phyloP scores from a whole-genome alignment of 2,888 invertebrate species.

The Automeris io region DNA sequence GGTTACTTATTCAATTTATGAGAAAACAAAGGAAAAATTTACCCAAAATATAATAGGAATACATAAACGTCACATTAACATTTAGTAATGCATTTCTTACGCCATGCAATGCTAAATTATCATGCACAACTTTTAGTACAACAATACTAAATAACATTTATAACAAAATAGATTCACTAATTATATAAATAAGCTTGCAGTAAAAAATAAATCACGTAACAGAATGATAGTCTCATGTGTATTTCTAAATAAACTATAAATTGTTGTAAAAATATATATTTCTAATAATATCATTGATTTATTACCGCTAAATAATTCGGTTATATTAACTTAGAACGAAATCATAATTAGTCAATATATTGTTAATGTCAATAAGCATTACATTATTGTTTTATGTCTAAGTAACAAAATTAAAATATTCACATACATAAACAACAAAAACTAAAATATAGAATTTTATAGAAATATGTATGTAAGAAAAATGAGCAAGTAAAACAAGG shows the following conservation, averaged over 20 bases:
- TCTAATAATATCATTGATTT: background rate
- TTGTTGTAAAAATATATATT: background rate
- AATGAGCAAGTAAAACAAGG: too few species aligned
- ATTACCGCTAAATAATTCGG: background rate
- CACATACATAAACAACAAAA: background rate
- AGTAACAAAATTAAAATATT: background rate
- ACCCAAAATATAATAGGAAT: too few species aligned
- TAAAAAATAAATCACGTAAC: background rate
- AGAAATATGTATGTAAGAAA: too few species aligned
- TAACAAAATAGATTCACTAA: background rate
- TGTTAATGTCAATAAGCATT: slow-evolving; percentile 1
- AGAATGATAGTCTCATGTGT: background rate
- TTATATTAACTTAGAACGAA: background rate
- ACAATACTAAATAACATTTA: background rate
- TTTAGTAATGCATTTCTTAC: background rate
- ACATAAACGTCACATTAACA: background rate
- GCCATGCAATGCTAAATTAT: background rate
- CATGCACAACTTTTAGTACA: background rate
- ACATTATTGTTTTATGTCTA: background rate
- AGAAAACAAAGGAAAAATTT: too few species aligned
- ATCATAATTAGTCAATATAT: background rate
- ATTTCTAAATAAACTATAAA: background rate
- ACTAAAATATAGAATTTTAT: too few species aligned
- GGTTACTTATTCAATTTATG: too few species aligned
- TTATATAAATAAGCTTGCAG: background rate